Evolutionary conservation across 2,888 invertebrate genomes (phyloP).

Genomic region (Callyntrura guangdongensis): DNA sequence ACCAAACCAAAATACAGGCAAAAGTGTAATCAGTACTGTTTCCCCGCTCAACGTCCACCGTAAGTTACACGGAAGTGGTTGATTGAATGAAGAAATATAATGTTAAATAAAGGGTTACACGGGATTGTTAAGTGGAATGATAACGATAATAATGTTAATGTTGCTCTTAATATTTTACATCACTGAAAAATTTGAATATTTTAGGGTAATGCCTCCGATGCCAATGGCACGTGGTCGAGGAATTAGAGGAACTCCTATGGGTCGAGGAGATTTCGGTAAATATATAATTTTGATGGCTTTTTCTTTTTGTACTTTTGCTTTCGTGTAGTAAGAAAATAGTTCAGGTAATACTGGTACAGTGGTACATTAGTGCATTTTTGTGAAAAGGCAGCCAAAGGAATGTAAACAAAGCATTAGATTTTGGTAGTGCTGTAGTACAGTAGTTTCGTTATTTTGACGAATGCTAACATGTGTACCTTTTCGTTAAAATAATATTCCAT

Average conservation of each 20-base stretch:
- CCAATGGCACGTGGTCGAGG: slow-evolving; percentile 86
- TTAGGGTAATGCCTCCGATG: slow-evolving; percentile 88
- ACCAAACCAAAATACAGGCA: not conserved
- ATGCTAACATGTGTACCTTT: too few species aligned
- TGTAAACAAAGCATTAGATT: not conserved
- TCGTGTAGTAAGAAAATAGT: not conserved
- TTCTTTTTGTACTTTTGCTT: not conserved
- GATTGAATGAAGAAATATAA: not conserved
- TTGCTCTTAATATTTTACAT: not conserved
- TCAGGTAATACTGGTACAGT: not conserved
- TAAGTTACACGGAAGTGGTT: slow-evolving; percentile 73
- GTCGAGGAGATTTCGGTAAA: slow-evolving; percentile 97
- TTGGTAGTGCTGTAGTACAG: too few species aligned
- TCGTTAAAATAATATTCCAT: too few species aligned
- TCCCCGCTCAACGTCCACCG: slow-evolving; percentile 80
- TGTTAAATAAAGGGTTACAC: too few species aligned
- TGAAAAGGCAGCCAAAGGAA: not conserved
- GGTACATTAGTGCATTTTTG: not conserved
- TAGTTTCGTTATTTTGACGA: too few species aligned
- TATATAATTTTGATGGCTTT: slow-evolving; percentile 85
- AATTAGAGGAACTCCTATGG: slow-evolving; percentile 90
- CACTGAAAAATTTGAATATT: slow-evolving; percentile 25
- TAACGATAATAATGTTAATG: not conserved
- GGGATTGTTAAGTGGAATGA: too few species aligned
- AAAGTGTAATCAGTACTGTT: not conserved